Evolutionary conservation across 2,113 vertebrate species (phyloP).

Genomic region (Zeus faber): DNA sequence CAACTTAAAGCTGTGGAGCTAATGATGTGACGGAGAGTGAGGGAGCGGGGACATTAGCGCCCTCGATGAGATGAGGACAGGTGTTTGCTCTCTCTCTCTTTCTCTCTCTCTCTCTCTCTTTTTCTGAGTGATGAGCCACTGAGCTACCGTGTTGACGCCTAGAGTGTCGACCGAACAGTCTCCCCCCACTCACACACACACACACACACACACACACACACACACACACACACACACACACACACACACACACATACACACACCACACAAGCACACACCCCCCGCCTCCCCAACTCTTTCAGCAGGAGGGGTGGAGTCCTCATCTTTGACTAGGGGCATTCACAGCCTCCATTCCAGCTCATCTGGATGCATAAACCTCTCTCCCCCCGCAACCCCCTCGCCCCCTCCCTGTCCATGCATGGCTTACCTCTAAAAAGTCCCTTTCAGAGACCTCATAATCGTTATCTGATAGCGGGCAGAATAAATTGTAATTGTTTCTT

Average conservation of each 20-base stretch:
- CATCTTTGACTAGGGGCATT: conserved; percentile 54
- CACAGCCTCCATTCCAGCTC: conserved; percentile 41
- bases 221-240: conserved; percentile 6
- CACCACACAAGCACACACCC: not conserved
- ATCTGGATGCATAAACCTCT: conserved; percentile 44
- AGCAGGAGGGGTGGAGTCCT: conserved; percentile 51
- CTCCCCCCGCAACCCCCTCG: conserved; percentile 23
- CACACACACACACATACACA: conserved; percentile 8
- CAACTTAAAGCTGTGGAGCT: conserved; percentile 54
- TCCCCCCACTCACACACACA: no score
- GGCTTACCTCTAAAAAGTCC: conserved; percentile 65
- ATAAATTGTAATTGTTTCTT: conserved; percentile 75
- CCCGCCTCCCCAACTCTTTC: conserved; percentile 20
- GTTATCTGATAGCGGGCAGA: conserved; percentile 65
- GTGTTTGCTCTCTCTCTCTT: conserved; percentile 12
- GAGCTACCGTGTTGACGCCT: conserved; percentile 29
- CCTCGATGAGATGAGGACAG: conserved; percentile 36
- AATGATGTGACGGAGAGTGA: conserved; percentile 63
- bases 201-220: conserved; percentile 1
- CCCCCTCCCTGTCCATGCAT: conserved; percentile 45
- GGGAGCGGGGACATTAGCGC: conserved; percentile 54
- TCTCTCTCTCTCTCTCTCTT: conserved; percentile 2
- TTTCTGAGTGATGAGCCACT: conserved; percentile 55
- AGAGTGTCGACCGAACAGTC: conserved; percentile 40
- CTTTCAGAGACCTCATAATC: conserved; percentile 66